Evolutionary conservation across 2,888 invertebrate genomes (phyloP).

Genomic region (Sarcophaga variegata): DNA sequence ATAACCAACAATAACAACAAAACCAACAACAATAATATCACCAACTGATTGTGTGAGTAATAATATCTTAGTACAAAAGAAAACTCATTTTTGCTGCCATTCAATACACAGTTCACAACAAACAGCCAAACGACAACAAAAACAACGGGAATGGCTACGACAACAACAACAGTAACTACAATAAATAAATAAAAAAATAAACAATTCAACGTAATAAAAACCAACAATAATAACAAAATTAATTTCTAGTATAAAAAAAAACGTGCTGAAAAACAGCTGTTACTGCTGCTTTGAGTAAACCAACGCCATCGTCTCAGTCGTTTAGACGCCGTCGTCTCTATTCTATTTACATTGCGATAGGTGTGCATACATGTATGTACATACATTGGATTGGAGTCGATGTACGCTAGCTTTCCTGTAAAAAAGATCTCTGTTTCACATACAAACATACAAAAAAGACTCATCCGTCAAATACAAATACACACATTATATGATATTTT

Average conservation of each 20-base stretch:
- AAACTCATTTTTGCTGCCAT: constrained; percentile 40
- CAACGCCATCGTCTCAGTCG: not conserved
- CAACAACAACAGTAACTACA: constrained; percentile 38
- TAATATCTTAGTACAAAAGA: constrained; percentile 1
- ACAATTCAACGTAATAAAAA: constrained; percentile 57
- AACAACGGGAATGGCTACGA: constrained; percentile 26
- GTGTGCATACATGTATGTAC: not conserved
- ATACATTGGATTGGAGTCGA: not conserved
- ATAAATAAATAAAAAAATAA: constrained; percentile 44
- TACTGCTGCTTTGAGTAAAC: constrained; percentile 43
- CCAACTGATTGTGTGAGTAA: constrained; percentile 53
- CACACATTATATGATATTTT: not conserved
- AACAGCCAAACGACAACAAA: constrained; percentile 31
- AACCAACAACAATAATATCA: constrained; percentile 33
- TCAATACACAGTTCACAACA: constrained; percentile 38
- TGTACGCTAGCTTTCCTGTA: not conserved
- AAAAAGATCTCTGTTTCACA: not conserved
- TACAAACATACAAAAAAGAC: not conserved
- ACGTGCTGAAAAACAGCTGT: constrained; percentile 69
- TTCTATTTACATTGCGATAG: not conserved
- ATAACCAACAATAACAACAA: constrained; percentile 38
- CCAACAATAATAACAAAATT: constrained; percentile 25
- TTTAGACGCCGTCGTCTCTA: not conserved
- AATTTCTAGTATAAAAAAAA: constrained; percentile 31
- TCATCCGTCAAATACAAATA: not conserved